Evolutionary conservation across 2,888 invertebrate genomes (phyloP).

Genomic region (Gisinianus flammeolus): DNA sequence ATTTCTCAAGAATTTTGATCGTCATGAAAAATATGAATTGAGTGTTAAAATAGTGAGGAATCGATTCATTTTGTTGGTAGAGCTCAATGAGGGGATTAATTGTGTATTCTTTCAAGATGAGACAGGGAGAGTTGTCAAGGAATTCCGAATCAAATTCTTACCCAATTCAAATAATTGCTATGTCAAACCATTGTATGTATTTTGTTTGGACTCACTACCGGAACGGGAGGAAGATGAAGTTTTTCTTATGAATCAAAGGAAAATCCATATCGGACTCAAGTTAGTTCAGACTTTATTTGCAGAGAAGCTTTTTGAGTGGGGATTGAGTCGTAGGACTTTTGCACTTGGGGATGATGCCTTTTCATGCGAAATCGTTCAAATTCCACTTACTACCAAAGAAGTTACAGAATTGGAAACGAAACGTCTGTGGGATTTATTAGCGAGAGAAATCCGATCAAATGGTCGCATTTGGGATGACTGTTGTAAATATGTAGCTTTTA

Average conservation of each 20-base stretch:
- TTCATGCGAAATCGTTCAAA: constrained; percentile 75
- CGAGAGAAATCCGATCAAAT: constrained; percentile 77
- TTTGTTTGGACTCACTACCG: constrained; percentile 21
- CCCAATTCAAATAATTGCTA: constrained; percentile 36
- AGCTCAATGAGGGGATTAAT: constrained; percentile 33
- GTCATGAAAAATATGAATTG: constrained; percentile 35
- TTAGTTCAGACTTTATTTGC: constrained; percentile 85
- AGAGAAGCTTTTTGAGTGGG: constrained; percentile 82
- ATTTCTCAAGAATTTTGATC: constrained; percentile 35
- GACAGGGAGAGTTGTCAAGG: constrained; percentile 11
- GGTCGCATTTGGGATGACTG: constrained; percentile 70
- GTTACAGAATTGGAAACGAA: constrained; percentile 76
- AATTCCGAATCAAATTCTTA: constrained; percentile 37
- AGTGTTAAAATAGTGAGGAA: constrained; percentile 26
- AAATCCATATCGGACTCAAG: constrained; percentile 77
- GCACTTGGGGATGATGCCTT: constrained; percentile 72
- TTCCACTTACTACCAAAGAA: constrained; percentile 72
- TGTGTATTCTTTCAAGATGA: constrained; percentile 38
- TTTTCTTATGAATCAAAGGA: constrained; percentile 55
- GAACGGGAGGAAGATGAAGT: constrained; percentile 2
- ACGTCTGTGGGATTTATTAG: constrained; percentile 84
- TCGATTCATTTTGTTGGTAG: constrained; percentile 27
- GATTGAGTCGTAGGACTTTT: constrained; percentile 80
- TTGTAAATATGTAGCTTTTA: constrained; percentile 86
- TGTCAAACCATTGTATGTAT: constrained; percentile 37